Base-by-base conservation (phyloP, 1,140 invertebrate species). In the Drosophila asahinai region DNA sequence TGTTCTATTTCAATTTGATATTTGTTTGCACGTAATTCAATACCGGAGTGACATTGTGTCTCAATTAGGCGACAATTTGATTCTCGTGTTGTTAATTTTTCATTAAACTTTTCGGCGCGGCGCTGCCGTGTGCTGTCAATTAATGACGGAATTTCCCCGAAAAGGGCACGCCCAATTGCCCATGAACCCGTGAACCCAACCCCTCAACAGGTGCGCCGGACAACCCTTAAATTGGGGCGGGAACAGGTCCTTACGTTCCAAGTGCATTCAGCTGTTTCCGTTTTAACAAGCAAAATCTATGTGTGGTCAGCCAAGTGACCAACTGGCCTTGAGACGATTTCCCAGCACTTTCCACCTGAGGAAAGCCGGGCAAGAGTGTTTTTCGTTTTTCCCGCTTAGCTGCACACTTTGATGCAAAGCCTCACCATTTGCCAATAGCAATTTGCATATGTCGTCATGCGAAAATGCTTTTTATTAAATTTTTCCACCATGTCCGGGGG, bases 381-480 rank as follows among this genome's bases (percentile, higher is more conserved):
- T 59, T 72, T 86, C 68, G 54, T 17, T 19, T 59, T 72, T 86
- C 68, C 45, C 74, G 81, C 84, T 76, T 52, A 73, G 68, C 9
- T 68, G 86, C 74, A 63, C 86, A 77, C 86, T 90, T 90, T 91
- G 86, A 90, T 86, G 25, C 48, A 22, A n/a, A 71, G 45, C 27
- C 49, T 40, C 51, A 1, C 12, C 33, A 63, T 54, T 74, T 61
- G 58, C 51, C 58, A 75, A 75, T 64, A 42, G n/a, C 60, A 90
- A 90, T 90, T 90, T 90, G 86, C 86, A 91, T 90, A 90, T 67
- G 81, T 77, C 77, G 86, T 90, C 86, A 90, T 90, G 86, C 86
- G 67, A 90, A 90, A 91, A 91, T 86, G 47, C 49, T 73, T 73
- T 71, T 73, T 86, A 86, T 90, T 91, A 89, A 52, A 89, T 83